Evolutionary conservation across 2,797 vertebrate genomes (phyloP).

Genomic region (Aselliscus stoliczkanus): DNA sequence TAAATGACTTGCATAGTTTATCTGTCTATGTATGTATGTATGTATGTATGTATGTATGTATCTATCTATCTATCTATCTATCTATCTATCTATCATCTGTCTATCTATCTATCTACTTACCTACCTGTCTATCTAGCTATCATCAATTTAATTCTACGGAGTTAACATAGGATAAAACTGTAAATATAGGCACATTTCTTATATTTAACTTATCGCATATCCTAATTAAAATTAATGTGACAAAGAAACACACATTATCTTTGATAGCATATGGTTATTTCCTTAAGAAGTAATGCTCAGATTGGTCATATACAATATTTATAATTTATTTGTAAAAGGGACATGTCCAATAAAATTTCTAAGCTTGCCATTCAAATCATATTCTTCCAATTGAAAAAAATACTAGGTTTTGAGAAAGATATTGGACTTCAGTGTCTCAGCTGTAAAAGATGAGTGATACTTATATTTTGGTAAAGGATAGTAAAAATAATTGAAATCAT

Average conservation of each 20-base stretch:
- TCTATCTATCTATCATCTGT: not conserved
- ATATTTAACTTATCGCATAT: not conserved
- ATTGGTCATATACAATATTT: not conserved
- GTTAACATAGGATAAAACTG: not conserved
- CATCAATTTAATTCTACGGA: not conserved
- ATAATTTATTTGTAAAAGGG: not conserved
- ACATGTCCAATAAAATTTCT: not conserved
- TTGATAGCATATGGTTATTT: not conserved
- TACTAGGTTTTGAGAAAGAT: not conserved
- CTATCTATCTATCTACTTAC: not conserved
- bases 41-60: not conserved
- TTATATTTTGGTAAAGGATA: not conserved
- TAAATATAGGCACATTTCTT: not conserved
- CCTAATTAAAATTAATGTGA: not conserved
- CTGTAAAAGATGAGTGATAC: not conserved
- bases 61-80: not conserved
- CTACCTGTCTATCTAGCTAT: not conserved
- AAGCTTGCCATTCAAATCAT: not conserved
- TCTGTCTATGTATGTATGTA: not conserved
- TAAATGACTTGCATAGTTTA: not conserved
- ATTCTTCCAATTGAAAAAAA: not conserved
- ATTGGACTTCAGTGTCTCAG: not conserved
- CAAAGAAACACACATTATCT: not conserved
- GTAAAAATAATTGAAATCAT: not conserved
- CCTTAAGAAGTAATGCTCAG: not conserved